These are phyloP conservation scores for Channa striata DNA, from an alignment of 2,797 vertebrate genomes.

Conservation along the genomic window DNA sequence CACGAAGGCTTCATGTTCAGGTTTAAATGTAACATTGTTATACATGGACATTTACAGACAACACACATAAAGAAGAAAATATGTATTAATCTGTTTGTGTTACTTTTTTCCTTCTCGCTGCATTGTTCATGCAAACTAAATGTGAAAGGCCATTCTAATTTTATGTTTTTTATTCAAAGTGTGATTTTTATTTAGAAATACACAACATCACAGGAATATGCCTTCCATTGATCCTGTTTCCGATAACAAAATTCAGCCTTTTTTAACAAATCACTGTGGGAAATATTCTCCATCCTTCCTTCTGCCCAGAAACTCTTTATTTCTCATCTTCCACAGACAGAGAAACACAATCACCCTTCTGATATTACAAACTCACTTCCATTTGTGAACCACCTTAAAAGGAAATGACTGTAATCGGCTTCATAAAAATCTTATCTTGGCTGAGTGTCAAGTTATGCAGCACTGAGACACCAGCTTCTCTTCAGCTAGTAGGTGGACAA, in stretches of 20 bases:
- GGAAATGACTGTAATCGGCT: background rate
- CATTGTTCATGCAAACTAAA: background rate
- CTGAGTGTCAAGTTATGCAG: constrained; percentile 15
- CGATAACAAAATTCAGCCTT: background rate
- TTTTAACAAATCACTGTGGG: background rate
- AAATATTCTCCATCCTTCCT: background rate
- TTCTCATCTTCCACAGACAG: background rate
- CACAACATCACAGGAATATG: background rate
- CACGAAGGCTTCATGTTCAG: constrained; percentile 15
- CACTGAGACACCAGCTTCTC: constrained; percentile 11
- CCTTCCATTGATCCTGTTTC: background rate
- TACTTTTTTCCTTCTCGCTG: background rate
- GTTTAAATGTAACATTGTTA: constrained; percentile 45
- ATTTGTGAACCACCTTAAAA: background rate
- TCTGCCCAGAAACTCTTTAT: background rate
- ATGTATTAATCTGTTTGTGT: too few relatives aligned
- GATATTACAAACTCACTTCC: background rate
- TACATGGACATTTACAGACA: too few relatives aligned
- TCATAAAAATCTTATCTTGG: constrained; percentile 11
- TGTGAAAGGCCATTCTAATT: background rate
- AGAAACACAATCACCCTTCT: background rate
- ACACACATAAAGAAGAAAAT: too few relatives aligned
- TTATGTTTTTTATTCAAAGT: background rate
- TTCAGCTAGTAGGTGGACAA: constrained; percentile 26
- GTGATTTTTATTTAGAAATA: background rate